Conservation (phyloP, 1,140 invertebrate genomes). For the Muscidifurax raptorellus region DNA sequence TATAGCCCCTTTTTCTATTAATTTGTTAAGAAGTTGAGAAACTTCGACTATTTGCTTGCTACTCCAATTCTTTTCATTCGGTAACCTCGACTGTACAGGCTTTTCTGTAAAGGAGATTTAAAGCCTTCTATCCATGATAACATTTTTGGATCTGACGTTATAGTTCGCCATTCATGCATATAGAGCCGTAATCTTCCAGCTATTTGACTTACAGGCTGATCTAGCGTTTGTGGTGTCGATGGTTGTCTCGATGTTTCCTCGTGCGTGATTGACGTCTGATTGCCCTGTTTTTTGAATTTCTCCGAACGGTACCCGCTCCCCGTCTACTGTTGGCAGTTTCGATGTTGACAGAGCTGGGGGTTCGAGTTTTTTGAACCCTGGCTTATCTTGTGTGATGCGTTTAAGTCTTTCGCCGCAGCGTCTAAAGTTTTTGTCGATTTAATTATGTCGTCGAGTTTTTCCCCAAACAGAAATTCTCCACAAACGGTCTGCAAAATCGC, state of each 20-base stretch:
- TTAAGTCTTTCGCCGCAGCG: not conserved
- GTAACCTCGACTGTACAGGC: not conserved
- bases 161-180: not conserved
- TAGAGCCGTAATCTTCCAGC: not conserved
- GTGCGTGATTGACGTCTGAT: not conserved
- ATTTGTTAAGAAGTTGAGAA: not conserved
- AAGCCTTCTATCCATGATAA: not conserved
- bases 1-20: constrained; percentile 35
- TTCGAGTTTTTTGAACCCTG: not conserved
- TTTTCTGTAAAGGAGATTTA: not conserved
- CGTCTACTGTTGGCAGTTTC: not conserved
- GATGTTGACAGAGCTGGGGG: not conserved
- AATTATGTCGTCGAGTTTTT: not conserved
- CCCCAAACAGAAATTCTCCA: not conserved
- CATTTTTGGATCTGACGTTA: not conserved
- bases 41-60: not conserved
- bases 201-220: not conserved
- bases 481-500: not conserved
- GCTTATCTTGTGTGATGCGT: not conserved
- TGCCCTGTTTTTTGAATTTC: not conserved
- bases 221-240: not conserved
- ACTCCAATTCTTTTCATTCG: not conserved
- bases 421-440: not conserved
- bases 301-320: not conserved
- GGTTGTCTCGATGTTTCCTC: not conserved